Conservation (phyloP, 2,888 invertebrate species). For the Sabellastarte sp. region DNA sequence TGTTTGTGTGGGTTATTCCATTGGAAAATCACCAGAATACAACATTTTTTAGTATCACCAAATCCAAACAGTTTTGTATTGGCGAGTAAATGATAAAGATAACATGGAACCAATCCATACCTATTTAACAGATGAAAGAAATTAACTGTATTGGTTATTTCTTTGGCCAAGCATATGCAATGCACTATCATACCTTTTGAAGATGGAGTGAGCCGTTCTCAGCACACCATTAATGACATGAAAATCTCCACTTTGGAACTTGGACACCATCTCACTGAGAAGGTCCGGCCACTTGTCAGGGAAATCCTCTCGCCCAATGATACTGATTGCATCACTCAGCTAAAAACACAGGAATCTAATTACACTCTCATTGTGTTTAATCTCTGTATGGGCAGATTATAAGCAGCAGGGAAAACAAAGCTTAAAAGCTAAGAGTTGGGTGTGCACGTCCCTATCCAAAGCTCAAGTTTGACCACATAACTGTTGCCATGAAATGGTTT, state of each 20-base stretch:
- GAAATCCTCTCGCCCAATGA: constrained; percentile 95
- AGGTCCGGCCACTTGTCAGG: constrained; percentile 94
- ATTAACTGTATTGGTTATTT: neutral
- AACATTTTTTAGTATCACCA: too few species aligned
- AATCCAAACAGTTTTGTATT: too few species aligned
- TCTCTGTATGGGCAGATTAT: too few species aligned
- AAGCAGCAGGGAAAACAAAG: too few species aligned
- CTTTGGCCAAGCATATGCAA: too few species aligned
- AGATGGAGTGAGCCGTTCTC: constrained; percentile 92
- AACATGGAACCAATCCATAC: neutral
- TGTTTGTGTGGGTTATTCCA: too few species aligned
- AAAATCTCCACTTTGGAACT: constrained; percentile 83
- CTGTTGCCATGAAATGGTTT: too few species aligned
- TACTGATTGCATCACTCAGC: constrained; percentile 90
- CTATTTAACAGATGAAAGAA: neutral
- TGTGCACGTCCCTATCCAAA: too few species aligned
- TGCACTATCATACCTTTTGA: constrained; percentile 83
- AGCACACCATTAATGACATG: constrained; percentile 92
- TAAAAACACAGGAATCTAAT: constrained; percentile 32
- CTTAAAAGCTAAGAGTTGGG: too few species aligned
- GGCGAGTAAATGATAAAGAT: neutral
- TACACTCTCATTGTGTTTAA: too few species aligned
- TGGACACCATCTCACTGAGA: constrained; percentile 88
- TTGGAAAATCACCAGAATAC: too few species aligned
- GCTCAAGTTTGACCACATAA: too few species aligned